Evolutionary conservation across 53 echinoderm and acorn worm genomes (phyloP).

Genomic region (Echinometra lucunter): DNA sequence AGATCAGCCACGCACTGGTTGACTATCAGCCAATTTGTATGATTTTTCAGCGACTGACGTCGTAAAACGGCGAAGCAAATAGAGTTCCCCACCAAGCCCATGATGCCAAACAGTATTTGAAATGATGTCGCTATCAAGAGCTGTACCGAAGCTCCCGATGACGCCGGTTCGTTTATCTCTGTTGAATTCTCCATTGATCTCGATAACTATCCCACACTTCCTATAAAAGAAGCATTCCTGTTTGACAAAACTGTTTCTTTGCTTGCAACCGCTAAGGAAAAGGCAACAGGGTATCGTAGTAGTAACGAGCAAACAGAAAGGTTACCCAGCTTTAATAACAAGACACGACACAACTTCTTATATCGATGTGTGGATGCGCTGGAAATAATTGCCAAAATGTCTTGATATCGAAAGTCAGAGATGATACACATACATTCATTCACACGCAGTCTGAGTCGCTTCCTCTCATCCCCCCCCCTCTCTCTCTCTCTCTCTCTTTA

Average conservation of each 20-base stretch:
- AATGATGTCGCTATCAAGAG: conserved; percentile 48
- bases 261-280: background rate
- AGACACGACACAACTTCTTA: background rate
- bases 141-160: background rate
- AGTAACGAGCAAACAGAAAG: background rate
- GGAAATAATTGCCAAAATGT: background rate
- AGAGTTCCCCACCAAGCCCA: conserved; percentile 46
- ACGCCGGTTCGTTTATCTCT: background rate
- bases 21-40: conserved; percentile 70
- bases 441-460: background rate
- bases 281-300: background rate
- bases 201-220: background rate
- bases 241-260: background rate
- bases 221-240: background rate
- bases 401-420: background rate
- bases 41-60: conserved; percentile 45
- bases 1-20: conserved; percentile 69
- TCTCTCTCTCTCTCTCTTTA: conserved; percentile 20
- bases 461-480: background rate
- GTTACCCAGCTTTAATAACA: background rate
- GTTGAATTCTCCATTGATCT: conserved; percentile 2
- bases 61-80: conserved; percentile 53
- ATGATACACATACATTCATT: background rate
- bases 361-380: background rate
- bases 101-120: conserved; percentile 42